Evolutionary conservation across 2,113 vertebrate species (phyloP), one percentile per base, ranked within the genome.

Genomic region (Ceyx cyanopectus): DNA sequence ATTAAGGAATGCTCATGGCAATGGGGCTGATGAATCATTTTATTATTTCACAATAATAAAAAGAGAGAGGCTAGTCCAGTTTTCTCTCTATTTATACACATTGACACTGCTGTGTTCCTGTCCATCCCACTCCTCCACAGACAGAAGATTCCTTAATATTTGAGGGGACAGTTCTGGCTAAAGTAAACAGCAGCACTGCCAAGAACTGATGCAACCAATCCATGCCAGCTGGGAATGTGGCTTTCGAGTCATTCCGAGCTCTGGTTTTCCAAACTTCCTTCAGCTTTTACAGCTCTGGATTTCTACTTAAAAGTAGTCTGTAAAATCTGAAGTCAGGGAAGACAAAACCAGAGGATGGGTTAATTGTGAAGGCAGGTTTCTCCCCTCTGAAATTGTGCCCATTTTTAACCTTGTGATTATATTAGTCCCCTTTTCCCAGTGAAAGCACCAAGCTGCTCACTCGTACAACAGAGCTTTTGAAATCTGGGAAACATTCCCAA

Each of bases 141-240:
- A 76, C 19, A 73, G 32, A 53, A 41, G 11, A 67, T 51, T 87
- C 82, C 7, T 3, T 73, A 66, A 43, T 67, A 80, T 82, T 16
- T 56, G 43, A 82, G 34, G 13, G 32, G 32, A 73, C 51, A 73
- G 72, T 60, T 69, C 43, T 72, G 66, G 37, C 50, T 87, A n/a
- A 87, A 66, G 30, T 20, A 45, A 92, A 40, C 22, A 74, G 34
- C 2, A 60, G 29, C 69, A 14, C 37, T 56, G 27, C 17, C 65
- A 41, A 37, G 72, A 93, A 92, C 62, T 37, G 45, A 68, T 54
- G 37, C 93, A 92, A 58, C 10, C 22, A 14, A 62, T 32, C 63
- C 46, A 60, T 17, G 61, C 73, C 74, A 92, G 43, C 19, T 51
- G 23, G 89, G 81, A 84, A 92, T 91, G 91, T 89, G 89, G 70